phyloP scores from a whole-genome alignment of 2,888 invertebrate species.

The Chydorus sphaericus region DNA sequence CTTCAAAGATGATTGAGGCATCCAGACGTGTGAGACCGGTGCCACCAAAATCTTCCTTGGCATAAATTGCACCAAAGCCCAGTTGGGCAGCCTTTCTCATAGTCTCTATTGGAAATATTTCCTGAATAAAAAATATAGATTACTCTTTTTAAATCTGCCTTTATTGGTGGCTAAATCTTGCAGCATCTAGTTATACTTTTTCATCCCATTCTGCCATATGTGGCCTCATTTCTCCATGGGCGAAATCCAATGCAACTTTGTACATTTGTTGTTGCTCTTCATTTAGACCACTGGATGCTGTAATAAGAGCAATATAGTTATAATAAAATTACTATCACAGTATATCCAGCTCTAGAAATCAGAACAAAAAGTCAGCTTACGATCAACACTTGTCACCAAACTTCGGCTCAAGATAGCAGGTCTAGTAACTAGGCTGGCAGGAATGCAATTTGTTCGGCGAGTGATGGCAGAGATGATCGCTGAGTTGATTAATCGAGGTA shows the following conservation, averaged over 20 bases:
- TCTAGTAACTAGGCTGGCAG: not conserved
- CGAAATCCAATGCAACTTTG: constrained; percentile 36
- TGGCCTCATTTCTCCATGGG: constrained; percentile 37
- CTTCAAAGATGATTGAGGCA: constrained; percentile 40
- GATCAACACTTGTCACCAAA: not conserved
- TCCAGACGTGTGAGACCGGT: constrained; percentile 36
- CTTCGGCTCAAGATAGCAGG: not conserved
- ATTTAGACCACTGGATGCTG: constrained; percentile 31
- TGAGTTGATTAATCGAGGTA: not conserved
- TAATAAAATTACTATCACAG: not conserved
- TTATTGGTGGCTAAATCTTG: not conserved
- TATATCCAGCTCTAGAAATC: not conserved
- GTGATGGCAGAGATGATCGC: not conserved
- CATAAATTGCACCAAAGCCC: constrained; percentile 41
- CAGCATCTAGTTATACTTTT: constrained; percentile 26
- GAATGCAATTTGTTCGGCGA: not conserved
- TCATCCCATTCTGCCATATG: constrained; percentile 40
- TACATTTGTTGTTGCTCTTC: constrained; percentile 38
- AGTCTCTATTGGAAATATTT: constrained; percentile 33
- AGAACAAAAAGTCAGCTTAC: not conserved
- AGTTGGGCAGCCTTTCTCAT: constrained; percentile 35
- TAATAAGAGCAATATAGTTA: not conserved
- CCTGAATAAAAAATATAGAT: constrained; percentile 15
- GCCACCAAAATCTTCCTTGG: constrained; percentile 35
- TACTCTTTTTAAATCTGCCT: not conserved